Evolutionary conservation across 2,888 invertebrate species (phyloP).

Genomic region (Himalopsyche tibetana): DNA sequence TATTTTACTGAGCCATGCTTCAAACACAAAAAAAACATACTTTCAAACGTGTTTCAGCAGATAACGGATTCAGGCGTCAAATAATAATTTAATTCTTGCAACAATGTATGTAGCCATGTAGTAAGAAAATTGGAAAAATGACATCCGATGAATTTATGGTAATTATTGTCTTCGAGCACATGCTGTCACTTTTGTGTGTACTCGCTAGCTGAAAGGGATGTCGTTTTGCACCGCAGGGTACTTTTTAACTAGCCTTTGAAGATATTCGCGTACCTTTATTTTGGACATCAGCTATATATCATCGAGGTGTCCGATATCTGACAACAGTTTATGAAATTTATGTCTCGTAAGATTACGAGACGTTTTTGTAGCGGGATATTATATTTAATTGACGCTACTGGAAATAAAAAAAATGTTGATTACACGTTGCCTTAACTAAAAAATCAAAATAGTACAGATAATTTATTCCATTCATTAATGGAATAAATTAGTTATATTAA

Average conservation of each 20-base stretch:
- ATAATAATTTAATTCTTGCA: background rate
- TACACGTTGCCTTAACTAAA: no score
- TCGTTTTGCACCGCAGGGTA: background rate
- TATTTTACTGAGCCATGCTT: background rate
- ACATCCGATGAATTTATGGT: conserved; percentile 6
- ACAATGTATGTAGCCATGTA: background rate
- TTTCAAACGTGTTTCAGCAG: background rate
- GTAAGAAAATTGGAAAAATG: background rate
- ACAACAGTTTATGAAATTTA: conserved; percentile 4
- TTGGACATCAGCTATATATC: background rate
- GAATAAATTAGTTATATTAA: no score
- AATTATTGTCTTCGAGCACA: background rate
- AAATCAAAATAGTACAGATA: no score
- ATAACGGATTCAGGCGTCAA: background rate
- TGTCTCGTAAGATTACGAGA: background rate
- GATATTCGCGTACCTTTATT: conserved; percentile 11
- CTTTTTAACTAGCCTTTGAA: conserved; percentile 11
- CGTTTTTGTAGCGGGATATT: background rate
- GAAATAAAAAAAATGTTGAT: no score
- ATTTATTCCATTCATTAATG: no score
- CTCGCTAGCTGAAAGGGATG: background rate
- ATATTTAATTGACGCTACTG: conserved; percentile 30
- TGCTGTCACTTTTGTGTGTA: background rate
- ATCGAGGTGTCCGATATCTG: conserved; percentile 7
- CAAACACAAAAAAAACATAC: background rate